Evolutionary conservation across 2,113 vertebrate genomes (phyloP).

Genomic region (Paramormyrops kingsleyae): DNA sequence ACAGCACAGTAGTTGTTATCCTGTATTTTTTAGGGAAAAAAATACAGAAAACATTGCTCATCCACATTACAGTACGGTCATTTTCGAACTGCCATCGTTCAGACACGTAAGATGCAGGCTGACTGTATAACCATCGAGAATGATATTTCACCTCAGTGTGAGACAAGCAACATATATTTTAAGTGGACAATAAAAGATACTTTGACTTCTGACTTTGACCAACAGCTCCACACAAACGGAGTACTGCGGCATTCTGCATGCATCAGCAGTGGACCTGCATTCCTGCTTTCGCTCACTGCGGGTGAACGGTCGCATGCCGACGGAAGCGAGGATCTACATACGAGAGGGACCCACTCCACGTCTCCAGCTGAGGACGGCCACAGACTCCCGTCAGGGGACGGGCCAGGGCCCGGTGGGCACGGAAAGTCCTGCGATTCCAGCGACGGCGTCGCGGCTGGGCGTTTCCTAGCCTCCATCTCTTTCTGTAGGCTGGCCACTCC

Average conservation of each 20-base stretch:
- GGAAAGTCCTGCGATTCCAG: conserved; percentile 29
- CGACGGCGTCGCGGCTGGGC: neutral
- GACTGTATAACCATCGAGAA: neutral
- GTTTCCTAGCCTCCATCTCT: conserved; percentile 45
- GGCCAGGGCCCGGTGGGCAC: conserved; percentile 27
- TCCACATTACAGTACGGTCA: neutral
- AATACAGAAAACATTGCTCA: neutral
- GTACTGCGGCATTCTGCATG: neutral
- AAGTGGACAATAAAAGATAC: neutral
- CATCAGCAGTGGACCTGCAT: neutral
- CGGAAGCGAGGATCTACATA: conserved; percentile 61
- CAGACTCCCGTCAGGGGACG: conserved; percentile 39
- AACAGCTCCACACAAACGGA: neutral
- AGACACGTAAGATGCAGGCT: neutral
- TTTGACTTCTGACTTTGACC: neutral
- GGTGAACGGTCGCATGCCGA: neutral
- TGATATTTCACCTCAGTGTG: neutral
- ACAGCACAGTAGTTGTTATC: neutral
- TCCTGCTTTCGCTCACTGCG: neutral
- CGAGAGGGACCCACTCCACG: conserved; percentile 74
- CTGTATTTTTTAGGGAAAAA: neutral
- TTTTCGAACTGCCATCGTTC: neutral
- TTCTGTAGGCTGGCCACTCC: conserved; percentile 29
- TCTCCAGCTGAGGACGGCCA: conserved; percentile 50
- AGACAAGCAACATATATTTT: neutral